phyloP scores from a whole-genome alignment of 2,797 vertebrate species.

The Liparis tanakae region DNA sequence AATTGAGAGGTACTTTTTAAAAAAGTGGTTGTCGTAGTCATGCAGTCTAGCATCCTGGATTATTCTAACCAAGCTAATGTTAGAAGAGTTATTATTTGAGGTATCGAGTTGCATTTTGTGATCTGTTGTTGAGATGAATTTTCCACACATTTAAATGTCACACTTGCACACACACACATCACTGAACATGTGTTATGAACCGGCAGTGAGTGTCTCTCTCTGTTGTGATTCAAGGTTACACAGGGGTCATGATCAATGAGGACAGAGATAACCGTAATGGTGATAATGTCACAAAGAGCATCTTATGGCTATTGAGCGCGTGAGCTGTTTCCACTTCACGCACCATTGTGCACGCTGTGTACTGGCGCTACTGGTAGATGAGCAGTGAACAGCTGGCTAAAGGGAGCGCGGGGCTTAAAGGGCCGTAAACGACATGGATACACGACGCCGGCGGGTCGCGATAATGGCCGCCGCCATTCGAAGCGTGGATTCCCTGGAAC shows the following conservation, averaged over 20 bases:
- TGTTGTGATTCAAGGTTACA: conserved; percentile 42
- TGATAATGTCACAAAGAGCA: conserved; percentile 52
- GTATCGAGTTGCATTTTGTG: background rate
- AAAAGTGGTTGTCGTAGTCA: background rate
- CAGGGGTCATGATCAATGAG: conserved; percentile 33
- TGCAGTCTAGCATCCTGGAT: background rate
- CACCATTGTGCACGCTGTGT: conserved; percentile 56
- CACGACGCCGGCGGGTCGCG: background rate
- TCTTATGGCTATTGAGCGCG: conserved; percentile 58
- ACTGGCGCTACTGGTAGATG: conserved; percentile 52
- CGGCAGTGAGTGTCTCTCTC: background rate
- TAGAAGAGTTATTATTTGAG: background rate
- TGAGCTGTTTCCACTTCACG: conserved; percentile 64
- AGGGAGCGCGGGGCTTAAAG: conserved; percentile 46
- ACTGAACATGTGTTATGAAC: background rate
- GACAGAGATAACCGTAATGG: conserved; percentile 55
- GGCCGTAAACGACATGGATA: background rate
- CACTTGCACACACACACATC: too few species aligned
- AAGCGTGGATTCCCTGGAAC: too few species aligned
- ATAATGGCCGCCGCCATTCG: too few species aligned
- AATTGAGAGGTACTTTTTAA: background rate
- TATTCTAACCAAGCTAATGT: background rate
- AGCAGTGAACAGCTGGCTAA: conserved; percentile 66
- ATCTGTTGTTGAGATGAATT: too few species aligned
- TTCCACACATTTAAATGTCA: too few species aligned